A percentile compares a stretch with the other conserved stretches of the same genome.
Conservation (phyloP, 2,888 invertebrate species). For the Rotaria sp. region DNA sequence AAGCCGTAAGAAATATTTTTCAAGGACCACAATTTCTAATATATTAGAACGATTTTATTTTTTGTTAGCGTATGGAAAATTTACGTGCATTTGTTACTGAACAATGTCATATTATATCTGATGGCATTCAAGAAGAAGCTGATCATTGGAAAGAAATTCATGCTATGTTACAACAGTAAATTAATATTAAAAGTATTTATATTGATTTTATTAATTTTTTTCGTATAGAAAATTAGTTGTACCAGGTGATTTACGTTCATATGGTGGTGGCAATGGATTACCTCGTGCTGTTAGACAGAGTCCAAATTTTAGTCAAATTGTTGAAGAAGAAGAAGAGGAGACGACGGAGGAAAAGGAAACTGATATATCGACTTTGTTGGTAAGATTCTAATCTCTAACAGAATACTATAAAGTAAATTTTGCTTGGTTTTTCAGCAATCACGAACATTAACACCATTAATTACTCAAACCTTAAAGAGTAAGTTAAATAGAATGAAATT, state of each 20-base stretch:
- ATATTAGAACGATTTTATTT: background rate
- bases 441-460: conserved; percentile 12
- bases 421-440: background rate
- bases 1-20: background rate
- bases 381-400: background rate
- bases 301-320: background rate
- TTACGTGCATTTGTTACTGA: conserved; percentile 15
- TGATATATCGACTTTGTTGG: background rate
- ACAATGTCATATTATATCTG: background rate
- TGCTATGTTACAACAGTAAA: conserved; percentile 20
- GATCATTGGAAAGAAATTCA: conserved; percentile 27
- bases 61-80: conserved; percentile 14
- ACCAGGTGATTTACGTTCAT: conserved; percentile 2
- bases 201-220: background rate
- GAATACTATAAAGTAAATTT: background rate
- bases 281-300: conserved; percentile 17
- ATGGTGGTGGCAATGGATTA: conserved; percentile 1
- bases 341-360: background rate
- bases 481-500: background rate
- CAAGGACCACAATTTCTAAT: background rate
- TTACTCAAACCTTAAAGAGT: background rate
- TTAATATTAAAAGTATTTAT: background rate
- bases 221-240: background rate
- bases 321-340: background rate
- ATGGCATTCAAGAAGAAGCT: conserved; percentile 4